These are phyloP conservation scores for Ophion ellenae DNA, from an alignment of 2,888 invertebrate species.

Conservation along the genomic window DNA sequence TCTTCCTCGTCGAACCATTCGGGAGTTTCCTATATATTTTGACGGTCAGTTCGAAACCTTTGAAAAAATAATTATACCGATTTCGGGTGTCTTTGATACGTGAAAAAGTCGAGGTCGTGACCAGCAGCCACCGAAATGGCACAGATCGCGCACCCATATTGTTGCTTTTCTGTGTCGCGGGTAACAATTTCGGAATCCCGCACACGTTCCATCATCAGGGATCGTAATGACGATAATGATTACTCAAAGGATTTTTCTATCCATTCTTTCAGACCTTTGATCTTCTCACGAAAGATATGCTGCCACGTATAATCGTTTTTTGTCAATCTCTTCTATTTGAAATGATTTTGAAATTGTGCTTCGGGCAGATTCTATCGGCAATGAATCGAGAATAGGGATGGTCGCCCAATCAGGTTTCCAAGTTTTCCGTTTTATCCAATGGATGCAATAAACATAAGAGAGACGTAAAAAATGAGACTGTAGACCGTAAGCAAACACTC, in stretches of 20 bases:
- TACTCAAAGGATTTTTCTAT: conserved; percentile 34
- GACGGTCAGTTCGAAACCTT: conserved; percentile 15
- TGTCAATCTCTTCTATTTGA: not conserved
- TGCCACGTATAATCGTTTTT: not conserved
- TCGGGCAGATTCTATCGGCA: too few relatives aligned
- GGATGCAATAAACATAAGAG: too few relatives aligned
- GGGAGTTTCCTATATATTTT: conserved; percentile 37
- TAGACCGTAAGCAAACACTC: too few relatives aligned
- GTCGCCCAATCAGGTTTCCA: too few relatives aligned
- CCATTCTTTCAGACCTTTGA: conserved; percentile 1
- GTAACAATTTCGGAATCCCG: conserved; percentile 41
- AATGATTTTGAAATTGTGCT: not conserved
- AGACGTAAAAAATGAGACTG: too few relatives aligned
- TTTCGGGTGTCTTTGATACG: not conserved
- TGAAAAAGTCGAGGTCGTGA: conserved; percentile 39
- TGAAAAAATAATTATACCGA: conserved; percentile 36
- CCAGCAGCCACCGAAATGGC: conserved; percentile 19
- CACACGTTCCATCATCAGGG: conserved; percentile 22
- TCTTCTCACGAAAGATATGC: conserved; percentile 28
- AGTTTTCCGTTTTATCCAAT: too few relatives aligned
- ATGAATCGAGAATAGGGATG: too few relatives aligned
- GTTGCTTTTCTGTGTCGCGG: conserved; percentile 11
- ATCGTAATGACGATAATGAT: conserved; percentile 29
- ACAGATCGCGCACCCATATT: conserved; percentile 3
- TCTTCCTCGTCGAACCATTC: conserved; percentile 37